Conservation (phyloP, 1,140 invertebrate species). For the Drosophila pallidifrons region DNA sequence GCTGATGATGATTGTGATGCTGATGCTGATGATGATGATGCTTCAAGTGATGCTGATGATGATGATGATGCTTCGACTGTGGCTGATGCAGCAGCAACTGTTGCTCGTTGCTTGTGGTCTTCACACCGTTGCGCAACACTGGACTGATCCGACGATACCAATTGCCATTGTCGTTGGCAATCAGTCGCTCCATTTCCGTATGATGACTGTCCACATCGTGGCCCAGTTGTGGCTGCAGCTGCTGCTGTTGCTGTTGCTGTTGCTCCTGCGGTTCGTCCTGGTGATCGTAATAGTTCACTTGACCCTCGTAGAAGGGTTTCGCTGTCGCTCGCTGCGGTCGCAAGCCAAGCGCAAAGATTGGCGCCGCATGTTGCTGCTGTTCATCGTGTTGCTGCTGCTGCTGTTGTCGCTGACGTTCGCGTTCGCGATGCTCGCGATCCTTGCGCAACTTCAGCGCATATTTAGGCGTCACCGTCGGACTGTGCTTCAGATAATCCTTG, state of each 20-base stretch:
- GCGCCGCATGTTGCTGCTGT: conserved; percentile 37
- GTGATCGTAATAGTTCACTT: conserved; percentile 74
- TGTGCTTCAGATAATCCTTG: conserved; percentile 72
- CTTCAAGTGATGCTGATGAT: conserved; percentile 18
- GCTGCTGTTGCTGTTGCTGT: conserved; percentile 14
- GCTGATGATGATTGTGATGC: conserved; percentile 1
- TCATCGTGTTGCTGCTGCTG: not conserved
- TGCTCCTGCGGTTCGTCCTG: conserved; percentile 2
- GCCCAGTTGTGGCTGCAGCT: conserved; percentile 15
- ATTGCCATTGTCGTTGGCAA: conserved; percentile 64
- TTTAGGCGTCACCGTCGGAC: conserved; percentile 16
- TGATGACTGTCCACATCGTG: conserved; percentile 24
- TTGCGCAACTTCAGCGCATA: conserved; percentile 53
- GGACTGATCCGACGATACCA: conserved; percentile 78
- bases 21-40: conserved; percentile 53
- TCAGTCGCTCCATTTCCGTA: conserved; percentile 68
- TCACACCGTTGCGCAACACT: conserved; percentile 69
- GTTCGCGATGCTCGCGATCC: conserved; percentile 20
- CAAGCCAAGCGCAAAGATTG: conserved; percentile 60
- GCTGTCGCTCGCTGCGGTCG: conserved; percentile 38
- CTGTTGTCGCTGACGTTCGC: not conserved
- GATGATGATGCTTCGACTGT: conserved; percentile 33
- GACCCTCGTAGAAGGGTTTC: conserved; percentile 76
- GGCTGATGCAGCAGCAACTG: conserved; percentile 27
- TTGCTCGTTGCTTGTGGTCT: conserved; percentile 27